Base-by-base conservation (phyloP, 2,797 vertebrate genomes). In the Microhierax caerulescens region DNA sequence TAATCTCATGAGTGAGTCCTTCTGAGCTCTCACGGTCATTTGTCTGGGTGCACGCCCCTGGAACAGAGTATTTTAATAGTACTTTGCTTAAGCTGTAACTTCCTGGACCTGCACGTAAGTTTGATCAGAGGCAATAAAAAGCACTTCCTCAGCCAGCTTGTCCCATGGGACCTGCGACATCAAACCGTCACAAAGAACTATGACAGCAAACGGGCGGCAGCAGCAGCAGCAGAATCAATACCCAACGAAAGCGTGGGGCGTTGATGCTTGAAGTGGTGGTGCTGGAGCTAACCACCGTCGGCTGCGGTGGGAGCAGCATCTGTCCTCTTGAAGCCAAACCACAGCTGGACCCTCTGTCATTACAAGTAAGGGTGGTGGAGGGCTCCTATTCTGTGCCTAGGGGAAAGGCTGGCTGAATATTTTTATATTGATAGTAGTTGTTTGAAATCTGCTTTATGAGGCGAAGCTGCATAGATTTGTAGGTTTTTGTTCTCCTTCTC, bases 341-440 rank as follows among this genome's bases (percentile, higher is more conserved):
- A 7, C 39, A 28, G 79, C 74, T n/a, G 17, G 61, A 20, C 4
- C 37, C 84, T 50, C 41, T 0, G 1, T 13, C 24, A 32, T 19
- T 13, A 0, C 0, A 13, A 1, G 25, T 27, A 3, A 4, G 32
- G 2, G 9, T 3, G 4, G 27, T 1, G 60, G 41, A 5, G 47
- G 1, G 37, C 34, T 13, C 59, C 51, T 39, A 0, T 13, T 48
- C 63, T 39, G 51, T 9, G 11, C 34, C 34, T 2, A 6, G 63
- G 28, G 45, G 50, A 19, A 51, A 14, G 27, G 12, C 74, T 51
- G 39, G 48, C 32, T 72, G 50, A 45, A 2, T 18, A 1, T 12
- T 47, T 74, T 36, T 19, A 1, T 10, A n/a, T 6, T 1, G 20
- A 21, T 2, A 51, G 47, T 25, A 54, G 2, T 15, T 23, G 43